Evolutionary conservation across 1,140 invertebrate genomes (phyloP).

Genomic region (Lanistes nyassanus): DNA sequence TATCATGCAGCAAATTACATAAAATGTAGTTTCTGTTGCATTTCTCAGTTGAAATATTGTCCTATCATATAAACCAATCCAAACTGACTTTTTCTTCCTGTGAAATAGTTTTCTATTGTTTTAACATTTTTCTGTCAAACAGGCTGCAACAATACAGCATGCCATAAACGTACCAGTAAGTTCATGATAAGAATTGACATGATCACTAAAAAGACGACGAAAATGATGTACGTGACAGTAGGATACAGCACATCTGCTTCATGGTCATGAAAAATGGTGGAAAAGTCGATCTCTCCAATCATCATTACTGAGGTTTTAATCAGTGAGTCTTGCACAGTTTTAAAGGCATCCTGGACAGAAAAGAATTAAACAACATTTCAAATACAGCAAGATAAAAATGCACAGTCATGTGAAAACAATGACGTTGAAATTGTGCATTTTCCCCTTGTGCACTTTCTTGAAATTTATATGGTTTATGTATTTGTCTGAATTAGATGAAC

Average conservation of each 20-base stretch:
- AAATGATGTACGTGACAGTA: conserved; percentile 59
- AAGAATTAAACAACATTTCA: conserved; percentile 4
- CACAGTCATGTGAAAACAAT: background rate
- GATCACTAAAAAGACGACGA: conserved; percentile 65
- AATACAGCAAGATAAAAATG: background rate
- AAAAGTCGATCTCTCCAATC: conserved; percentile 69
- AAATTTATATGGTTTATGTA: too few species aligned
- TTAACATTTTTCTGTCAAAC: too few species aligned
- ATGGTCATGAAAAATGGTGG: conserved; percentile 53
- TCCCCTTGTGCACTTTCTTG: too few species aligned
- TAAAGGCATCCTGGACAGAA: conserved; percentile 59
- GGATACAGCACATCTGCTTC: conserved; percentile 40
- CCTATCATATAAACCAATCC: too few species aligned
- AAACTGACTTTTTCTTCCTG: too few species aligned
- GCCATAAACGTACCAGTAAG: conserved; percentile 58
- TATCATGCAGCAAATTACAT: too few species aligned
- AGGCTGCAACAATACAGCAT: background rate
- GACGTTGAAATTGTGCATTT: too few species aligned
- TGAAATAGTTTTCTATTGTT: too few species aligned
- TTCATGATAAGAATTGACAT: conserved; percentile 70
- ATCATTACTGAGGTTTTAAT: conserved; percentile 69
- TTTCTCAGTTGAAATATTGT: too few species aligned
- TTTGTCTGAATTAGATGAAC: too few species aligned
- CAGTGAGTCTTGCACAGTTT: conserved; percentile 51
- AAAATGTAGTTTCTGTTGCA: too few species aligned